Evolutionary conservation across 2,797 vertebrate genomes (phyloP).

Genomic region (Parambassis ranga): DNA sequence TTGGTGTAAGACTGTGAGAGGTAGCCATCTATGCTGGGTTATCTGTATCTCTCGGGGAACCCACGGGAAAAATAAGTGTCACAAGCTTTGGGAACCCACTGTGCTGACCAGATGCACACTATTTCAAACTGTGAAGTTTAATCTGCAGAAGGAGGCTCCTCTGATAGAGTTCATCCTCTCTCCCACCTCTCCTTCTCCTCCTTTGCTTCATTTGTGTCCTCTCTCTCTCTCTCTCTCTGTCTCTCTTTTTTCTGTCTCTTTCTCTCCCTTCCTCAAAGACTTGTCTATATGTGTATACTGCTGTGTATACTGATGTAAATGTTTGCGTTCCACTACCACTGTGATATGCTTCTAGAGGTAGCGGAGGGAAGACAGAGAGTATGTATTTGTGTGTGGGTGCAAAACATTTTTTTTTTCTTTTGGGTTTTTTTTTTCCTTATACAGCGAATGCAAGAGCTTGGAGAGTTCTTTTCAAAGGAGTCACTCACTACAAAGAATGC

Average conservation of each 20-base stretch:
- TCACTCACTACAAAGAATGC: conserved; percentile 81
- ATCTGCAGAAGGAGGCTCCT: conserved; percentile 63
- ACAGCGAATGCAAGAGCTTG: conserved; percentile 70
- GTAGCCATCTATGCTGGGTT: conserved; percentile 44
- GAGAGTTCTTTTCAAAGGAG: conserved; percentile 73
- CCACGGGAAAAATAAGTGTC: conserved; percentile 15
- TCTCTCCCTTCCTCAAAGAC: conserved; percentile 61
- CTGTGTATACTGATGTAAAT: conserved; percentile 79
- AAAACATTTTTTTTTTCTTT: conserved; percentile 24
- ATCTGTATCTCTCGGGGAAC: conserved; percentile 33
- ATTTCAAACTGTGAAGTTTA: conserved; percentile 79
- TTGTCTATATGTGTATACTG: conserved; percentile 79
- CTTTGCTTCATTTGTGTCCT: conserved; percentile 1
- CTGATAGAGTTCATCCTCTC: conserved; percentile 49
- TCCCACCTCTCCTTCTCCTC: conserved; percentile 26
- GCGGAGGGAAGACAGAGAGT: conserved; percentile 70
- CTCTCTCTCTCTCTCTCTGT: conserved; percentile 16
- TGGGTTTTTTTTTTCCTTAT: conserved; percentile 30
- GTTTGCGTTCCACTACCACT: conserved; percentile 81
- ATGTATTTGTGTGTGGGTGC: conserved; percentile 69
- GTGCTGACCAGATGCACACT: conserved; percentile 52
- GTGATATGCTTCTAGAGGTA: conserved; percentile 80
- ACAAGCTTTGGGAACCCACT: conserved; percentile 40
- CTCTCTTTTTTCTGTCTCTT: background rate
- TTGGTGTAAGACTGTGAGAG: conserved; percentile 52